Evolutionary conservation across 2,888 invertebrate species (phyloP), one percentile per base, ranked within the genome.

Genomic region (Diabrotica balteata): DNA sequence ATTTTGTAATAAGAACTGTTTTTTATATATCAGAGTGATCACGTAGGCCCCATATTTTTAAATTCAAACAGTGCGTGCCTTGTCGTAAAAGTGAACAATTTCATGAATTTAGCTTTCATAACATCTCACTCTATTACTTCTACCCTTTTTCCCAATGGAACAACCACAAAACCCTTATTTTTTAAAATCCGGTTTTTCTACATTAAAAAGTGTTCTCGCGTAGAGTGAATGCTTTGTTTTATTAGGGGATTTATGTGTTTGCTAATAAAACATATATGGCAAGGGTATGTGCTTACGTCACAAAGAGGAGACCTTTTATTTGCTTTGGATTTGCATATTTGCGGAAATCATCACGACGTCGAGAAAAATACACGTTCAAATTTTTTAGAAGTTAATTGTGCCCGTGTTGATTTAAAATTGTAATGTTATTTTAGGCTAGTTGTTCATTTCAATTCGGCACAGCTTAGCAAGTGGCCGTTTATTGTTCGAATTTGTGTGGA

Each of bases 201-300:
- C 54, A 65, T 66, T 60, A 61, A 65, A 59, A 62, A 61, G 54
- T 61, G 17, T 55, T 59, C 57, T 42, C 51, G 59, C 50, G 46
- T 43, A 43, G 43, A 66, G 59, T 59, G 47, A 51, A 57, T 69
- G 63, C 70, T 68, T 68, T 70, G 71, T 72, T 68, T 67, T 68
- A 71, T 70, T 63, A 61, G 49, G 65, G 66, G 72, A 75, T 75
- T 75, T 73, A 72, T 71, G 69, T 68, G 72, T 65, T 67, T 63
- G 71, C 72, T 71, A 73, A 72, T 75, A 73, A 75, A 73, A 75
- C 73, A 73, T 73, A 73, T 71, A 73, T 70, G 69, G 65, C 50
- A 63, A 67, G 67, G 65, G 67, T 58, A 17, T 46, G 65, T 59
- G 54, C 65, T 63, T 55, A 42, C 11, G 42, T 58, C 46, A 49